phyloP scores from a whole-genome alignment of 2,113 vertebrate genomes.

The Xenus cinereus region DNA sequence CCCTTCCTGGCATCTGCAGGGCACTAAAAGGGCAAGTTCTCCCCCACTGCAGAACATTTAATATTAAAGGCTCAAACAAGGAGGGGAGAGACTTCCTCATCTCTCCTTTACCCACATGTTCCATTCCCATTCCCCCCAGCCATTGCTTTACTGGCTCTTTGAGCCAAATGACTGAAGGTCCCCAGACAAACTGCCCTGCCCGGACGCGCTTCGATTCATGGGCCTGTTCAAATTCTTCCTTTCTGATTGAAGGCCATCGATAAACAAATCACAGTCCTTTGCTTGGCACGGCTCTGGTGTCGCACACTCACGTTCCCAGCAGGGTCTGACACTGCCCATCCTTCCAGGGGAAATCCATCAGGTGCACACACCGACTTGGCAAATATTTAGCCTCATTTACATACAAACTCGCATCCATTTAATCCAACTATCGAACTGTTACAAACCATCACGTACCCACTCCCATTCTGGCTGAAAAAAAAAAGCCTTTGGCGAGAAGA shows the following conservation, averaged over 20 bases:
- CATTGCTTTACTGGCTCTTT: neutral
- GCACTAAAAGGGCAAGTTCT: neutral
- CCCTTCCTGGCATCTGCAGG: neutral
- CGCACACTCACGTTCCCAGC: fast-evolving
- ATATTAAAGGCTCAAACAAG: neutral
- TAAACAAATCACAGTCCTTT: neutral
- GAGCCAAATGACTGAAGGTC: neutral
- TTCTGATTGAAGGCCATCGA: fast-evolving
- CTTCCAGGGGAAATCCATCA: neutral
- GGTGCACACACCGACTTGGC: fast-evolving
- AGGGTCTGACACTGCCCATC: neutral
- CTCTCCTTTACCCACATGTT: neutral
- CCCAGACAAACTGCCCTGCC: neutral
- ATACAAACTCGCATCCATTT: neutral
- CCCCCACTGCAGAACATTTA: fast-evolving
- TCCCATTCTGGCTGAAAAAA: neutral
- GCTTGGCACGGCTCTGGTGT: fast-evolving
- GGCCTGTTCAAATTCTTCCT: neutral
- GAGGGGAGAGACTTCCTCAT: neutral
- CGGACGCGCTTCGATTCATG: neutral
- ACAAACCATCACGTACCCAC: fast-evolving
- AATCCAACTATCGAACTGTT: neutral
- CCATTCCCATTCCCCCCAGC: neutral
- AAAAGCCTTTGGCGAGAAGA: neutral
- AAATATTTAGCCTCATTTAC: neutral